Base-by-base conservation (phyloP, 2,797 vertebrate species). In the Hybognathus amarus region DNA sequence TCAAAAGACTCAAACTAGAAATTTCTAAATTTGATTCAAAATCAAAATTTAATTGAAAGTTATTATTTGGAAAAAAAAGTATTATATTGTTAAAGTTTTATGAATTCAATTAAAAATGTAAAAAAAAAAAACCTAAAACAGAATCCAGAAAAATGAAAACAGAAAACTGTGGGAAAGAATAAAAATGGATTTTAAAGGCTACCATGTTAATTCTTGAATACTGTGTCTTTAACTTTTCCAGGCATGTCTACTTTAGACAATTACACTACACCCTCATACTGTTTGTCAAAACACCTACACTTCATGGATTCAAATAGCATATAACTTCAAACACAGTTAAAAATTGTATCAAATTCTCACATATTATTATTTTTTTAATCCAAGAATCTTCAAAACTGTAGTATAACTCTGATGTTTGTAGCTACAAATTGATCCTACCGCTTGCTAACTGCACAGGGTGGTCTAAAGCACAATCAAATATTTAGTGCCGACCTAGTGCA, bases 381-480 rank as follows among this genome's bases (percentile, higher is more conserved):
- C 5, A 66, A 27, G 36, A 77, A 61, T 24, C 17, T 15, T n/a
- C 9, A 30, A 30, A 50, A 52, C 45, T 73, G 47, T 33, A 36
- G 18, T 54, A 24, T 24, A 45, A 30, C 9, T 61, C 30, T n/a
- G n/a, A 15, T 42, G 17, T 27, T n/a, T 56, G 52, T 18, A 68
- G 6, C 13, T 38, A 63, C 8, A 63, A 45, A 30, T 79, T 5
- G 4, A 52, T n/a, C 30, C 20, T 24, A 24, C 36, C 56, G 30
- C 66, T 36, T 36, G 27, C 69, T 22, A 50, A 52, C 50, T n/a
- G 24, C 54, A 61, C 47, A 33, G 56, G 69, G 56, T 82, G 80
- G 42, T 74, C 69, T 64, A 33, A 82, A 52, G 69, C 22, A 63
- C 8, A 24, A 64, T 69, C 3, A 78, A 71, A 82, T 71, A 82